Percentiles rank a stretch among this genome's conserved stretches.
Evolutionary conservation across 2,888 invertebrate species (phyloP).

Genomic region (Stramonita haemastoma): DNA sequence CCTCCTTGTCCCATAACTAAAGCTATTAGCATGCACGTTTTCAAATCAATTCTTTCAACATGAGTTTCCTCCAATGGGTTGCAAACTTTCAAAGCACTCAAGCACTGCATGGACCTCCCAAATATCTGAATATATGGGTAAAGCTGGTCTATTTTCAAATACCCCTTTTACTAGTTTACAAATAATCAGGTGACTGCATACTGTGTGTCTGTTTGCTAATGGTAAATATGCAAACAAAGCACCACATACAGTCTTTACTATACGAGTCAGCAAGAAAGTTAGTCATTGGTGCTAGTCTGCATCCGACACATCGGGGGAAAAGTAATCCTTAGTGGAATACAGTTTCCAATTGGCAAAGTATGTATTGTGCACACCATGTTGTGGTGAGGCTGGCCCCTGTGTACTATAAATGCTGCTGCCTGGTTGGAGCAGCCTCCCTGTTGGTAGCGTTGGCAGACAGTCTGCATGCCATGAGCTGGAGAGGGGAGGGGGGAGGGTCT

Average conservation of each 20-base stretch:
- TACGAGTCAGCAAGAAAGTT: neutral
- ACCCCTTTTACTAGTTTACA: neutral
- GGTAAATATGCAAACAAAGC: neutral
- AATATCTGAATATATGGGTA: neutral
- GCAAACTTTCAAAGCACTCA: neutral
- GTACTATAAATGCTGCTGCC: neutral
- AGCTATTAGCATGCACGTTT: neutral
- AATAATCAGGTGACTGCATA: neutral
- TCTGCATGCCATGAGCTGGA: neutral
- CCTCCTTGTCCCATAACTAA: neutral
- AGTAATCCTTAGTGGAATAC: neutral
- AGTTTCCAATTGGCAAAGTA: neutral
- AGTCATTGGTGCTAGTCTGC: neutral
- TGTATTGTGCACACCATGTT: neutral
- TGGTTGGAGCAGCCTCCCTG: neutral
- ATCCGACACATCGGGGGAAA: neutral
- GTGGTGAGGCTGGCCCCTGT: neutral
- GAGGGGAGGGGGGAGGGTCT: neutral
- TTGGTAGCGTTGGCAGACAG: neutral
- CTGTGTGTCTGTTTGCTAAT: neutral
- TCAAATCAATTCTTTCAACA: neutral
- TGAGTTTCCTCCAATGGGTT: neutral
- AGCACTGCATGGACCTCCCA: neutral
- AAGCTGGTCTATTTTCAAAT: neutral
- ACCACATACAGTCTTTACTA: neutral